Evolutionary conservation across 1,140 invertebrate species (phyloP), one percentile per base, ranked within the genome.

Genomic region (Zelostemma sp.): DNA sequence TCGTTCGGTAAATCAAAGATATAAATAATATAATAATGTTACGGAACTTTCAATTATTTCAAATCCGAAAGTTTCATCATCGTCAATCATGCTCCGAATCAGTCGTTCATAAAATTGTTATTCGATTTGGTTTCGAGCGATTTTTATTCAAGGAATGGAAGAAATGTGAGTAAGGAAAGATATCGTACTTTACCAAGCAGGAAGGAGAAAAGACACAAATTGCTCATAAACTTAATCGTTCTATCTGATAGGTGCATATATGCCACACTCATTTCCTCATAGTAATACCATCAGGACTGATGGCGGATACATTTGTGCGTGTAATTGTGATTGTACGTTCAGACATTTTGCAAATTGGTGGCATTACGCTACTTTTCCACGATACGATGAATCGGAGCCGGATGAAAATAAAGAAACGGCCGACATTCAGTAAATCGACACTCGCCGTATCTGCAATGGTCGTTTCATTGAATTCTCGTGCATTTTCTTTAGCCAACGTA

Each of bases 381-480:
- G 74, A 68, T 61, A 58, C 57, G 48, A 62, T 49, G 57, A 61
- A 74, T 72, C 75, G 63, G 72, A 62, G 67, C 66, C 67, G 61
- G 73, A 66, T 56, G 54, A 45, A 67, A 45, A 67, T 69, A 73
- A 76, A 63, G 72, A 57, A 68, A 73, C 76, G 77, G 77, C 73
- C 73, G 72, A 72, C 69, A 72, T 63, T 70, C 73, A 79, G 77
- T 75, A 75, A 73, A 74, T 74, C 68, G 74, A 78, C 74, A 74
- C 77, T 77, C 76, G 73, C 74, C 76, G 74, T 70, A 77, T 56
- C 56, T 57, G 63, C 68, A 67, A 60, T 55, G 72, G 54, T 58
- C 71, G 64, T 73, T 63, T 71, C 71, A 72, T 77, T 80, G 78
- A 79, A 81, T 80, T 80, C 80, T 80, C 79, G 80, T 80, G 76